Base-by-base conservation (phyloP, 2,888 invertebrate genomes). In the Morpho deidamia region DNA sequence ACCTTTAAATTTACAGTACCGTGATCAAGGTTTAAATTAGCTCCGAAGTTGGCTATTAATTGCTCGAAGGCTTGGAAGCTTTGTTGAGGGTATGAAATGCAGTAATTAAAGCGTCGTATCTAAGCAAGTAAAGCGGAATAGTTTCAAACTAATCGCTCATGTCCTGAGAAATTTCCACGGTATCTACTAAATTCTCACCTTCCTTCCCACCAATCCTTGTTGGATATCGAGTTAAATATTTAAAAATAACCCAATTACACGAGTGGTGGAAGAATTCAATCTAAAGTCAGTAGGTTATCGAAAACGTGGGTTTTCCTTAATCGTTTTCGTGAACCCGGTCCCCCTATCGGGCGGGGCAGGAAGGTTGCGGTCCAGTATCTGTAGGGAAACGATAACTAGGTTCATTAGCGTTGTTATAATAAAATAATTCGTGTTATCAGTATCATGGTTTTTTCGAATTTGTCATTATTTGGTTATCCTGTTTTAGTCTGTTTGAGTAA, bases 401-500 rank as follows among this genome's bases (percentile, higher is more conserved):
- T 40, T 46, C 47, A 40, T 47, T 47, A 47, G 40, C 12, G 32
- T 23, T 39, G 40, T 34, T 47, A 12, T 40, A 40, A 39, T 39
- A 11, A 5, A 46, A 38, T 11, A 32, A 32, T 47, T 38, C 39
- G 33, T 39, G 23, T 33, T 39, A 47, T 47, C 39, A 40, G 11
- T 32, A 9, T 11, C 1, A 11, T 11, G 32, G n/a, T 11, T 42
- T 52, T 38, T 45, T 9, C 11, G 10, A 23, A 23, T 23, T 23
- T 23, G 23, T 23, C 23, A 11, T 8, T 11, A 11, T 40, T 11
- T 10, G 32, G 12, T 56, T 56, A 48, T 56, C 55, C 55, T 51
- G 55, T 54, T 54, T 49, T 55, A 45, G 33, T 7, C 14, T 42
- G 10, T 2, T 1, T 14, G n/a, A n/a, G n/a, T n/a, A n/a, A n/a